Evolutionary conservation across 1,140 invertebrate species (phyloP).

Genomic region (Diorhabda sublineata): DNA sequence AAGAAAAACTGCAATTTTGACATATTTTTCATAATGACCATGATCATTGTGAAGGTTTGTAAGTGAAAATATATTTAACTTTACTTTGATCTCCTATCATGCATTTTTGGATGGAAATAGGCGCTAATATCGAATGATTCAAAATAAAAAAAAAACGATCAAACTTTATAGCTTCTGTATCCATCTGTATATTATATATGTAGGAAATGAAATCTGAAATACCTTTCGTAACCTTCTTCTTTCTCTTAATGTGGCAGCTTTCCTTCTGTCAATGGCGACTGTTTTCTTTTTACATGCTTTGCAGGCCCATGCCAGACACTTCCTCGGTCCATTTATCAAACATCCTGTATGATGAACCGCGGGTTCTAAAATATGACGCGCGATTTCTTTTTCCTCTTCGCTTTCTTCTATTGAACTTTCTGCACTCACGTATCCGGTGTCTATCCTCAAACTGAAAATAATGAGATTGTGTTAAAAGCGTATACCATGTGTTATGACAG

Average conservation of each 20-base stretch:
- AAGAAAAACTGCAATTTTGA: no score
- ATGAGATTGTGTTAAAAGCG: neutral
- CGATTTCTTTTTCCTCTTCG: constrained; percentile 45
- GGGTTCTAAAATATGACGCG: constrained; percentile 53
- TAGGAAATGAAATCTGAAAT: constrained; percentile 22
- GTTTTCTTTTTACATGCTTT: constrained; percentile 95
- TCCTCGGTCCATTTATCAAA: constrained; percentile 55
- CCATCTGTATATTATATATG: no score
- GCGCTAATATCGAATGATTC: no score
- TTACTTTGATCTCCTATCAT: no score
- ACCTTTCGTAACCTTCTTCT: constrained; percentile 87
- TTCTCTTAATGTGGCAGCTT: constrained; percentile 94
- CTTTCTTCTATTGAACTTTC: constrained; percentile 45
- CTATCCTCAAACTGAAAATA: constrained; percentile 20
- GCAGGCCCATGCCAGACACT: constrained; percentile 91
- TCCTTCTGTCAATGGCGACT: constrained; percentile 88
- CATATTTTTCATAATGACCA: no score
- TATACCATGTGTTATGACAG: neutral
- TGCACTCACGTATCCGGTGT: constrained; percentile 43
- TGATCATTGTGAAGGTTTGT: no score
- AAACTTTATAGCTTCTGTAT: no score
- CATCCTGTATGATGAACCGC: constrained; percentile 32
- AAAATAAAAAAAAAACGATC: no score
- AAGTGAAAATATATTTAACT: no score
- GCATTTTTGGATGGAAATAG: no score